phyloP scores from a whole-genome alignment of 1,140 invertebrate species.

The Drosophila melanica region DNA sequence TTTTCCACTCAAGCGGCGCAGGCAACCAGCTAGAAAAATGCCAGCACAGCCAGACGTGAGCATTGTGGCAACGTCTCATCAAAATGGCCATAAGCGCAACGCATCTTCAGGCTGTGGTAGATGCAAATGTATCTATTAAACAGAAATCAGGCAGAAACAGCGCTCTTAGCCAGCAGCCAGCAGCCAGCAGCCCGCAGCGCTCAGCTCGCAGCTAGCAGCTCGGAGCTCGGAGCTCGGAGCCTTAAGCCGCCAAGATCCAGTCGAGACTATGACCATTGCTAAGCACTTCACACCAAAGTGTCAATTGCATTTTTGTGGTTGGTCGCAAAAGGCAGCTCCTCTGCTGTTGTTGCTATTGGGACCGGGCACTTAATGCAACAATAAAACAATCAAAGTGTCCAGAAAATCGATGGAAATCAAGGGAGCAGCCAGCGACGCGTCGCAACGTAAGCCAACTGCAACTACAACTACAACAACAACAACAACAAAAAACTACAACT shows the following conservation, averaged over 20 bases:
- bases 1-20: slow-evolving; percentile 75
- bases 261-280: slow-evolving; percentile 56
- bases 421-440: slow-evolving; percentile 42
- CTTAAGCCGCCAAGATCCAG: slow-evolving; percentile 27
- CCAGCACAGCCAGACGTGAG: slow-evolving; percentile 43
- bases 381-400: slow-evolving; percentile 82
- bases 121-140: slow-evolving; percentile 82
- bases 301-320: slow-evolving; percentile 82
- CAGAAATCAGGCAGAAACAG: slow-evolving; percentile 68
- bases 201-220: neutral
- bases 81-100: slow-evolving; percentile 42
- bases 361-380: slow-evolving; percentile 75
- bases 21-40: slow-evolving; percentile 77
- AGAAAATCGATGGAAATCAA: slow-evolving; percentile 81
- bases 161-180: slow-evolving; percentile 22
- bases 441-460: slow-evolving; percentile 1
- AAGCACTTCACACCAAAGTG: slow-evolving; percentile 81
- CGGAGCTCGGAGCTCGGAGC: slow-evolving; percentile 16
- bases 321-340: slow-evolving; percentile 50
- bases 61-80: slow-evolving; percentile 34
- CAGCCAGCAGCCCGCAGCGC: slow-evolving; percentile 21
- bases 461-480: neutral
- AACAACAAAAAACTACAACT: slow-evolving; percentile 7
- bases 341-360: slow-evolving; percentile 1
- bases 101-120: slow-evolving; percentile 52